Conservation (phyloP, 2,888 invertebrate genomes). For the Leucania comma region DNA sequence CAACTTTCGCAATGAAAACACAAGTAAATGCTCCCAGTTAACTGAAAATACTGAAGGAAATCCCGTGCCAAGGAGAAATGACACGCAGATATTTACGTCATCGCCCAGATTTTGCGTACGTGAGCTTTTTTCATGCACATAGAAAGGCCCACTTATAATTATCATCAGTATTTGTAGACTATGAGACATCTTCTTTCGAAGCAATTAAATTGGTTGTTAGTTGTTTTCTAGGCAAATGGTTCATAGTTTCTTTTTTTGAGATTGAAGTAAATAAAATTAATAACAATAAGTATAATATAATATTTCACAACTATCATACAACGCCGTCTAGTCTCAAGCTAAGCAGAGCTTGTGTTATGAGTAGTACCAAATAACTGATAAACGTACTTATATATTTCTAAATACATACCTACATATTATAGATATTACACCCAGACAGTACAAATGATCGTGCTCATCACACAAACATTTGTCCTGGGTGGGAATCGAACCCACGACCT, state of each 20-base stretch:
- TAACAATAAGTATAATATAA: no score
- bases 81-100: conserved; percentile 50
- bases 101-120: conserved; percentile 31
- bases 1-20: conserved; percentile 25
- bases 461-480: no score
- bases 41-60: conserved; percentile 44
- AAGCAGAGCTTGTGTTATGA: no score
- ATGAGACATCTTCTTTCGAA: not conserved
- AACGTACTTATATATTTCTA: no score
- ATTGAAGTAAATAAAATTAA: no score
- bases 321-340: no score
- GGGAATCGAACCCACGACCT: no score
- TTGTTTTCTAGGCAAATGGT: not conserved
- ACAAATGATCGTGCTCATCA: no score
- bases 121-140: conserved; percentile 14
- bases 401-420: no score
- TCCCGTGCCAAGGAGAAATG: conserved; percentile 50
- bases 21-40: conserved; percentile 46
- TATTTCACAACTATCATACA: no score
- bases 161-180: not conserved
- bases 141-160: conserved; percentile 4
- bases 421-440: no score
- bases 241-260: not conserved
- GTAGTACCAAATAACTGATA: no score
- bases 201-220: not conserved